These are phyloP conservation scores for Tetanocera ferruginea DNA, from an alignment of 2,888 invertebrate species.

Conservation along the genomic window DNA sequence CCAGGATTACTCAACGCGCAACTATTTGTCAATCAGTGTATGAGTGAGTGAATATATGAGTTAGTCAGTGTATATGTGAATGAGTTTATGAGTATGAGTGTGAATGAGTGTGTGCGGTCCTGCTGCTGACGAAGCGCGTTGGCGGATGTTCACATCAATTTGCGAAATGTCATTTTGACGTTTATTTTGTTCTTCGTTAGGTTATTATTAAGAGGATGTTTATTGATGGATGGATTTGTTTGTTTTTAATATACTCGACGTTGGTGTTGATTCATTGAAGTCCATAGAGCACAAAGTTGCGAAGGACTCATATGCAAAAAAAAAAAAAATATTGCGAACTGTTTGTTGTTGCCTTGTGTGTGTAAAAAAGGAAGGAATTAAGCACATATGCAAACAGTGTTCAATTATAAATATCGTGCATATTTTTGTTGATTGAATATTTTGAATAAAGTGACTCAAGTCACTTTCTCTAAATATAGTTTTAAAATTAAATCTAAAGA, in stretches of 20 bases:
- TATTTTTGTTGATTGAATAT: too few relatives aligned
- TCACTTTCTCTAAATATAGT: too few relatives aligned
- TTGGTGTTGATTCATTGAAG: neutral
- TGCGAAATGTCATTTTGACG: constrained; percentile 33
- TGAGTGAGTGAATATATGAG: neutral
- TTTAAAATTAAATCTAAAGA: too few relatives aligned
- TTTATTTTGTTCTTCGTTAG: neutral
- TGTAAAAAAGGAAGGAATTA: too few relatives aligned
- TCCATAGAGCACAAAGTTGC: too few relatives aligned
- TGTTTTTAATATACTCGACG: neutral
- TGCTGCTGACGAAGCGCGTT: neutral
- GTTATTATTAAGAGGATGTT: constrained; percentile 5
- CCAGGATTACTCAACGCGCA: constrained; percentile 4
- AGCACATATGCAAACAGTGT: too few relatives aligned
- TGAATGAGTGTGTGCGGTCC: neutral
- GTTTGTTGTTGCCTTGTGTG: too few relatives aligned
- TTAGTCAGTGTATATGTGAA: neutral
- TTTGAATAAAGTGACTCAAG: too few relatives aligned
- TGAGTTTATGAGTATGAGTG: neutral
- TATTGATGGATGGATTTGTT: constrained; percentile 2
- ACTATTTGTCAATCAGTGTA: constrained; percentile 21
- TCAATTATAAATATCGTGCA: too few relatives aligned
- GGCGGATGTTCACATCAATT: constrained; percentile 39
- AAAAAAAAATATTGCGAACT: too few relatives aligned
- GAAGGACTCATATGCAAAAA: too few relatives aligned